Evolutionary conservation across 2,113 vertebrate species (phyloP).

Genomic region (Colistium nudipinnis): DNA sequence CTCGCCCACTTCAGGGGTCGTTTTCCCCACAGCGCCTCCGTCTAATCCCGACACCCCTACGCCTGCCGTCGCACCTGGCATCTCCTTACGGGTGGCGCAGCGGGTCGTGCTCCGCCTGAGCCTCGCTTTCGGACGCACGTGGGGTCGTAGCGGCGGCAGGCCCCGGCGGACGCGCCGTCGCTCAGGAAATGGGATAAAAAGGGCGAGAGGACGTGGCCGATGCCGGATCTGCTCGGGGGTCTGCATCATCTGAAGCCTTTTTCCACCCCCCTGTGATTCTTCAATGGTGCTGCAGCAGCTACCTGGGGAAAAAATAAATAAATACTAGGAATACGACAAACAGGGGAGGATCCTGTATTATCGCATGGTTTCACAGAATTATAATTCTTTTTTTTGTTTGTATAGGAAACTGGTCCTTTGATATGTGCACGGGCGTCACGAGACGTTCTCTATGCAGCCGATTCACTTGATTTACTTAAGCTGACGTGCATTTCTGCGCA

Average conservation of each 20-base stretch:
- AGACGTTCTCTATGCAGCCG: no score
- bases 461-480: no score
- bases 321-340: background rate
- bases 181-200: slow-evolving; percentile 25
- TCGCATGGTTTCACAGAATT: no score
- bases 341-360: slow-evolving; percentile 6
- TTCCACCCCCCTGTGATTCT: slow-evolving; percentile 11
- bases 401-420: no score
- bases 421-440: no score
- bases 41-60: slow-evolving; percentile 65
- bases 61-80: slow-evolving; percentile 64
- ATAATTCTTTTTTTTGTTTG: background rate
- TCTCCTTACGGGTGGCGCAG: slow-evolving; percentile 57
- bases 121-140: background rate
- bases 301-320: background rate
- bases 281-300: background rate
- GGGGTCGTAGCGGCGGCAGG: slow-evolving; percentile 35
- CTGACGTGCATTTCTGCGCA: no score
- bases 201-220: no score
- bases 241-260: slow-evolving; percentile 33
- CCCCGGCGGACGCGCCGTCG: slow-evolving; percentile 29
- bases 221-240: slow-evolving; percentile 40
- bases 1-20: no score
- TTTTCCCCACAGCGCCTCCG: slow-evolving; percentile 59
- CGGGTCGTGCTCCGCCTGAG: no score